These are phyloP conservation scores for Macaca mulatta DNA, from an alignment of 2,113 vertebrate genomes.

Conservation along the genomic window DNA sequence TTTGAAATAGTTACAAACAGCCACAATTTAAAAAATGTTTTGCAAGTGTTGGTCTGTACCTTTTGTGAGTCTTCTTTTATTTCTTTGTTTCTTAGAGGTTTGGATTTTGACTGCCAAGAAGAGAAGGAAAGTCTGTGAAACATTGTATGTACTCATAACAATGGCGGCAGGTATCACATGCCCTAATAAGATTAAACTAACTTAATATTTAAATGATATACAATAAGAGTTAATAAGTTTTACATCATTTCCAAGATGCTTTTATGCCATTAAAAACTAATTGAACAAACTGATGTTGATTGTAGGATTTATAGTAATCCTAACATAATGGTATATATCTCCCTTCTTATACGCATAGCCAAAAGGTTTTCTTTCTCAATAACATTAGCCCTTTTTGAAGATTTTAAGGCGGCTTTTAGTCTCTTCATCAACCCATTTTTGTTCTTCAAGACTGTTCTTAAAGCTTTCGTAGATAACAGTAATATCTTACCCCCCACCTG, in stretches of 20 bases:
- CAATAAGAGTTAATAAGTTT: not conserved
- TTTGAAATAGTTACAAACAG: not conserved
- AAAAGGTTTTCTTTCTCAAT: not conserved
- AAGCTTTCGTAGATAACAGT: not conserved
- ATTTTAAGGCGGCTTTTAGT: slow-evolving; percentile 22
- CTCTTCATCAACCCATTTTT: not conserved
- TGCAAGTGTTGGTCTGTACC: slow-evolving; percentile 53
- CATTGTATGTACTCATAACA: slow-evolving; percentile 14
- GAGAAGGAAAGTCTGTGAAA: slow-evolving; percentile 40
- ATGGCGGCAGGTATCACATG: not conserved
- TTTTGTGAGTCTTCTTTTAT: slow-evolving; percentile 60
- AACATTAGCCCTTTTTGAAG: not conserved
- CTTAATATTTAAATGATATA: not conserved
- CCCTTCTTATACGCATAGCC: not conserved
- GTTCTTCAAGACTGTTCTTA: not conserved
- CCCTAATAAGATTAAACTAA: not conserved
- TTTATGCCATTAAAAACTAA: slow-evolving; percentile 37
- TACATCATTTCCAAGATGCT: slow-evolving; percentile 4
- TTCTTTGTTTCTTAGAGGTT: slow-evolving; percentile 59
- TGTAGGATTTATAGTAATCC: not conserved
- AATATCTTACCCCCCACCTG: too few relatives aligned
- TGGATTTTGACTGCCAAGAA: slow-evolving; percentile 81
- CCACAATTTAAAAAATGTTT: not conserved
- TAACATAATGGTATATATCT: not conserved
- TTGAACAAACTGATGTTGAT: not conserved